phyloP scores from a whole-genome alignment of 2,888 invertebrate genomes.

The Campoplex capitator region DNA sequence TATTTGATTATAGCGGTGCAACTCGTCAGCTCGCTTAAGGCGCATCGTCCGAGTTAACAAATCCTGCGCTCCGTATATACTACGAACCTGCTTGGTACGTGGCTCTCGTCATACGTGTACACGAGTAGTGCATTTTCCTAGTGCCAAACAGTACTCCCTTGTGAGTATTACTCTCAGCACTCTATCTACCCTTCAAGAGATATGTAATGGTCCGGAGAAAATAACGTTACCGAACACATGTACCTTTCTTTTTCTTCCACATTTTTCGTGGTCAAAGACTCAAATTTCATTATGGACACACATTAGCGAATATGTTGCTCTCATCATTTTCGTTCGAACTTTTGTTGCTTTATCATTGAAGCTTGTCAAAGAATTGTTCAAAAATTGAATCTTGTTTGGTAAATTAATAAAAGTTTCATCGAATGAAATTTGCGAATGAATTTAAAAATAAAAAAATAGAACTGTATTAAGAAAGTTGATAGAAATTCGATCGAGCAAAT shows the following conservation, averaged over 20 bases:
- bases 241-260: slow-evolving; percentile 23
- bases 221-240: slow-evolving; percentile 44
- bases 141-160: slow-evolving; percentile 57
- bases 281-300: slow-evolving; percentile 28
- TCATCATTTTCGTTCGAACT: neutral
- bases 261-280: slow-evolving; percentile 16
- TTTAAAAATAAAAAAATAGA: too few species aligned
- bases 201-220: slow-evolving; percentile 32
- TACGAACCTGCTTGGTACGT: slow-evolving; percentile 17
- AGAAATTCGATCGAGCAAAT: too few species aligned
- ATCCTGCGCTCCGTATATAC: slow-evolving; percentile 53
- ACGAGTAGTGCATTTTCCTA: slow-evolving; percentile 51
- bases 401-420: neutral
- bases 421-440: too few species aligned
- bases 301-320: slow-evolving; percentile 3
- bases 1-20: slow-evolving; percentile 81
- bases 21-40: slow-evolving; percentile 71
- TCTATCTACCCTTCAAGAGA: slow-evolving; percentile 24
- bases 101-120: slow-evolving; percentile 36
- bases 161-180: slow-evolving; percentile 48
- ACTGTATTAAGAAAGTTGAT: too few species aligned
- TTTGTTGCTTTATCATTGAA: neutral
- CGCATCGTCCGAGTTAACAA: slow-evolving; percentile 68
- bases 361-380: neutral
- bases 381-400: neutral